Base-by-base conservation (phyloP, 2,797 vertebrate species). In the Poecilia picta region DNA sequence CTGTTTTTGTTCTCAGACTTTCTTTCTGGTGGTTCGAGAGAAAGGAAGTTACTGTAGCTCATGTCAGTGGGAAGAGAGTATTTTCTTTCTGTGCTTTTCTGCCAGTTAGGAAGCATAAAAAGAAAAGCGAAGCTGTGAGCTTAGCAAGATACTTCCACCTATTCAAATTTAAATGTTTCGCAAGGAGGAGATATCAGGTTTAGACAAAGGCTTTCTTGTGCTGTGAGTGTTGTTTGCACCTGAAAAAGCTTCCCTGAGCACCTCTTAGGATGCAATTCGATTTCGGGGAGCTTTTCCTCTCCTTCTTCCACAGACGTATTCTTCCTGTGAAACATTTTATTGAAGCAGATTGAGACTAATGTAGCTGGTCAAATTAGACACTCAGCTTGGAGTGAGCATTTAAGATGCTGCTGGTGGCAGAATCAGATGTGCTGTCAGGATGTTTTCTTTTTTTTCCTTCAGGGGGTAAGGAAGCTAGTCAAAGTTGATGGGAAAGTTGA, bases 31-130 rank as follows among this genome's bases (percentile, higher is more conserved):
- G 59, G 72, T 79, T 76, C 8, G 23, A 36, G 81, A 78, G 85
- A 89, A 73, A 88, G 81, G 88, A 89, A 88, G 80, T 82, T 86
- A 83, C 88, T 90, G 86, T 91, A 77, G 79, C 83, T 72, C 41
- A 6, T 88, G 89, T 91, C 86, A 89, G 78, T 79, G 15, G 80
- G 87, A 76, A 92, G 86, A 88, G 12, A 6, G 20, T 15, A 23
- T 49, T 25, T 16, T 31, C 28, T 31, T 46, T 28, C 39, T 33
- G 7, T 23, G 83, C 73, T 90, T 89, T 53, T 70, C 51, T 88
- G 47, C 59, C 74, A 84, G 73, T 39, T 76, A 66, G 78, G 64
- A 51, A 76, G 59, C 84, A 76, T 85, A 13, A 66, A 75, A 81
- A 70, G 74, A 70, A 77, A 66, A 79, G 18, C 36, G 81, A 36